Base-by-base conservation (phyloP, 2,797 vertebrate species). In the Eupleurogrammus muticus region DNA sequence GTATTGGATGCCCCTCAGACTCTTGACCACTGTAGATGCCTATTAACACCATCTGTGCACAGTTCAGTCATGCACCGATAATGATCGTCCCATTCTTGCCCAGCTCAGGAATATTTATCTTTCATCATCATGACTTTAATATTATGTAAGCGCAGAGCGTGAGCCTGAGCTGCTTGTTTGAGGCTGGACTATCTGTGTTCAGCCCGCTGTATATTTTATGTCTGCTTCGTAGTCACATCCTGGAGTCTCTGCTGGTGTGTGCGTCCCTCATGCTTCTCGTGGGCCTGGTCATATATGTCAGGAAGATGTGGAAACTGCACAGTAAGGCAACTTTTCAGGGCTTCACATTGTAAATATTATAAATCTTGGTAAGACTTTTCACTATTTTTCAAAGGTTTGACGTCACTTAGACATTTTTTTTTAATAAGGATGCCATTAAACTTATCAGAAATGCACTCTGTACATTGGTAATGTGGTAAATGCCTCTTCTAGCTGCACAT, bases 151-250 rank as follows among this genome's bases (percentile, higher is more conserved):
- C 46, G 44, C 44, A 64, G 67, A 48, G 40, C 32, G 4, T 35
- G 5, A 52, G 19, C 28, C 19, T 7, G 8, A 52, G 35, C 42
- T 47, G 19, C 49, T 60, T 14, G n/a, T n/a, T 40, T 52, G 16
- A 42, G 57, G 32, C 40, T 58, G 24, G 12, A n/a, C 34, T 20
- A 5, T 44, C 14, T 42, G 24, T 66, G 10, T 21, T 59, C n/a
- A 58, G 0, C 32, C 20, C 17, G 1, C 11, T 69, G 1, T 47
- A 13, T 64, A 13, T 63, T 16, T 16, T 80, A 34, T 64, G 58
- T 71, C 12, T 79, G 51, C 77, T 35, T 88, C 90, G 63, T 50
- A 94, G 93, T 52, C 60, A 70, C 28, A 59, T 89, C 61, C n/a
- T 84, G 78, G 73, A 64, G 35, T 47, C 83, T 12, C 32, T 92